Base-by-base conservation (phyloP, 2,888 invertebrate species). In the Epinotia demarniana region DNA sequence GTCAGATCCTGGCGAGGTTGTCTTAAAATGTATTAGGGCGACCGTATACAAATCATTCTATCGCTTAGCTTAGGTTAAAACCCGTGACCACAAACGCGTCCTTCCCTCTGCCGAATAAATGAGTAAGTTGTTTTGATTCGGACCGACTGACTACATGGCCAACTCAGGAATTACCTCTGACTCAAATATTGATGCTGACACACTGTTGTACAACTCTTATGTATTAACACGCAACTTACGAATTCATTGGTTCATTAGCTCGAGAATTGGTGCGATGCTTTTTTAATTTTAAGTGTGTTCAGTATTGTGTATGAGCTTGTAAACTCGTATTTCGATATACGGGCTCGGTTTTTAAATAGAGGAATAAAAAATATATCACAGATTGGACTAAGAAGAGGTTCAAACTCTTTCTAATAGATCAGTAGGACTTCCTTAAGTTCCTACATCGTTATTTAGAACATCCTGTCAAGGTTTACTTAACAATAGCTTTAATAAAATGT, bases 91-190 rank as follows among this genome's bases (percentile, higher is more conserved):
- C 68, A 60, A 60, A 60, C 69, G 39, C 13, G 33, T 27, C 19
- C 11, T 19, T 19, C 16, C 33, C 27, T 49, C 57, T 19, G 55
- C 43, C 16, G 12, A 58, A 68, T 68, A 43, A 68, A 23, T 57
- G 67, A 43, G 23, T 58, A 46, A 57, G 16, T 58, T 58, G 43
- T 69, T 69, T 60, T 69, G 46, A 43, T 60, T 68, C 8, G 23
- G 16, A 12, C 33, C 39, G 39, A 4, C 61, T 33, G n/a, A 9
- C 49, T 46, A 53, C n/a, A n/a, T 49, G 53, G 53, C 6, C 39
- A 23, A 13, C 46, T 43, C 58, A 69, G 58, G 68, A 69, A 58
- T 69, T 69, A 57, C 68, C 43, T 16, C 13, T 68, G 68, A 68
- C 43, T 58, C 68, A 69, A 69, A 49, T 66, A 62, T 12, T 39